phyloP scores from a whole-genome alignment of 2,888 invertebrate species.

The Xestia ashworthii region DNA sequence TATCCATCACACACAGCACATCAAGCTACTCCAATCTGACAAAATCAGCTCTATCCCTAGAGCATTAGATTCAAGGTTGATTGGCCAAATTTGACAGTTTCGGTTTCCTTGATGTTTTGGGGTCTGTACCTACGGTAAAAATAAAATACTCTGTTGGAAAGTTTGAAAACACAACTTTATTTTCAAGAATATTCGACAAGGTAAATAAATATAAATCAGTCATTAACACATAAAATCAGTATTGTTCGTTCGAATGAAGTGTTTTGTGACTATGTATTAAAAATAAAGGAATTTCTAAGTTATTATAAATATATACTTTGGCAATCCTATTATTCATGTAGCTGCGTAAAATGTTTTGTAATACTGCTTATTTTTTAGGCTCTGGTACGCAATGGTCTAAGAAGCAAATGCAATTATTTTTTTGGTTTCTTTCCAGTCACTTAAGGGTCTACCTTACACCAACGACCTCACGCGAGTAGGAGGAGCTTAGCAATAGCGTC shows the following conservation, averaged over 20 bases:
- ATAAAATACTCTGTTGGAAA: conserved; percentile 56
- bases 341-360: conserved; percentile 41
- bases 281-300: conserved; percentile 39
- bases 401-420: not conserved
- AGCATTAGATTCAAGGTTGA: too few relatives aligned
- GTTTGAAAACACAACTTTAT: conserved; percentile 68
- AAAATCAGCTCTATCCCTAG: too few relatives aligned
- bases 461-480: too few relatives aligned
- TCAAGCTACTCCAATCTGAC: too few relatives aligned
- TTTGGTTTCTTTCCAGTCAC: too few relatives aligned
- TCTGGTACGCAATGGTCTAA: conserved; percentile 25
- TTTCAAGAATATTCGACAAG: conserved; percentile 60
- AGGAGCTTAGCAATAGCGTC: too few relatives aligned
- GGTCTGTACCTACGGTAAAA: not conserved
- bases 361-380: conserved; percentile 54
- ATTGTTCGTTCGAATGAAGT: conserved; percentile 53
- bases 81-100: too few relatives aligned
- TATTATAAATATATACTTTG: conserved; percentile 58
- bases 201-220: conserved; percentile 66
- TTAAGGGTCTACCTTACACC: too few relatives aligned
- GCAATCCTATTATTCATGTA: conserved; percentile 52
- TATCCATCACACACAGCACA: too few relatives aligned
- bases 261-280: conserved; percentile 47
- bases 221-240: conserved; percentile 60
- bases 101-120: too few relatives aligned